Percentiles rank a stretch among this genome's conserved stretches.
These are phyloP conservation scores for Aproaerema taeniolella DNA, from an alignment of 2,888 invertebrate genomes.

Conservation along the genomic window DNA sequence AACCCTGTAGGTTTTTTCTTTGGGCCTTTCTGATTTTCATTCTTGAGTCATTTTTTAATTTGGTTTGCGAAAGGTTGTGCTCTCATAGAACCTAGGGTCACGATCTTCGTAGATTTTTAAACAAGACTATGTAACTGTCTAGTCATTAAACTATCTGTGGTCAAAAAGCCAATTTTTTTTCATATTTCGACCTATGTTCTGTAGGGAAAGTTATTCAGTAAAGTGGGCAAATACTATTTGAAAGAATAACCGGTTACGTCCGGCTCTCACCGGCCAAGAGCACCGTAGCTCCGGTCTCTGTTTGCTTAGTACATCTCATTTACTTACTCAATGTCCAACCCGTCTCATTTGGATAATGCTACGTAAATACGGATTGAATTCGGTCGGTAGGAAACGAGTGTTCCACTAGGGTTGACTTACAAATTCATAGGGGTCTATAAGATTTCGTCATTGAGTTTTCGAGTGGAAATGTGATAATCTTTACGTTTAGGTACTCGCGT, in stretches of 20 bases:
- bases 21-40: background rate
- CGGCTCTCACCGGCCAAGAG: slow-evolving; percentile 24
- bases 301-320: slow-evolving; percentile 61
- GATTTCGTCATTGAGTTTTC: too few relatives aligned
- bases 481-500: background rate
- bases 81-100: background rate
- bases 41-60: background rate
- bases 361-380: slow-evolving; percentile 46
- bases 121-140: background rate
- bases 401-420: slow-evolving; percentile 29
- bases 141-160: background rate
- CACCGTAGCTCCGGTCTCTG: slow-evolving; percentile 39
- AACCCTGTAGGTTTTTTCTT: background rate
- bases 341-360: slow-evolving; percentile 65
- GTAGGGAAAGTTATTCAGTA: background rate
- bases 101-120: background rate
- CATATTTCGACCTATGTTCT: background rate
- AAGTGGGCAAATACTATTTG: background rate
- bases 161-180: background rate
- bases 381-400: too few relatives aligned
- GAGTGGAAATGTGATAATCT: too few relatives aligned
- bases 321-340: slow-evolving; percentile 57
- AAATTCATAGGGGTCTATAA: slow-evolving; percentile 25
- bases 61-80: background rate
- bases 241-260: slow-evolving; percentile 10